phyloP scores from a whole-genome alignment of 2,888 invertebrate genomes.

The Galerucella pusilla region DNA sequence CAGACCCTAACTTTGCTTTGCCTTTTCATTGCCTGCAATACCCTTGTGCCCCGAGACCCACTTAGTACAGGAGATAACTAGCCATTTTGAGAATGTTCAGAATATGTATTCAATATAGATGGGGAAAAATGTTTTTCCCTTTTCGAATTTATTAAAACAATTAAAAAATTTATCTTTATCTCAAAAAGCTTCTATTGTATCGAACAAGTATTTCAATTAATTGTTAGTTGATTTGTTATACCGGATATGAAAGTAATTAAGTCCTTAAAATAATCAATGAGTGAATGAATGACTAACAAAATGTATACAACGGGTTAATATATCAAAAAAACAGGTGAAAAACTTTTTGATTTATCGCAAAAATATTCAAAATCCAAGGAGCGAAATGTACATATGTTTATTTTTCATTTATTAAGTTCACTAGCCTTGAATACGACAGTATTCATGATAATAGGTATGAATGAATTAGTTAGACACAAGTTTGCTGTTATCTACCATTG shows the following conservation, averaged over 20 bases:
- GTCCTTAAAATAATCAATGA: background rate
- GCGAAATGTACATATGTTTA: background rate
- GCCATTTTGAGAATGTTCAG: no score
- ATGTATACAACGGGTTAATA: background rate
- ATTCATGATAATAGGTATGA: no score
- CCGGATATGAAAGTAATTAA: background rate
- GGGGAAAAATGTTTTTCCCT: no score
- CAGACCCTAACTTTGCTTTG: no score
- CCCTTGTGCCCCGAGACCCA: no score
- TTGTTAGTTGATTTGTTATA: background rate
- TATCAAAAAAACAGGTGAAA: background rate
- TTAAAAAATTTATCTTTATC: no score
- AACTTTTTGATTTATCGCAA: no score
- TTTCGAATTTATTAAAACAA: no score
- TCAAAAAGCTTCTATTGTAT: no score
- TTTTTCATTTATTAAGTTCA: background rate
- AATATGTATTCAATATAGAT: no score
- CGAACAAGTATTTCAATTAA: background rate
- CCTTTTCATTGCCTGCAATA: no score
- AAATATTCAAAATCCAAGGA: background rate
- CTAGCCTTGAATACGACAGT: background rate
- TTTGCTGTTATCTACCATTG: background rate
- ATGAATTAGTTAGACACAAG: background rate
- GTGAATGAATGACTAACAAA: background rate
- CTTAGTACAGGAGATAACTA: no score